Base-by-base conservation (phyloP, 2,797 vertebrate genomes). In the Rhynchonycteris naso region DNA sequence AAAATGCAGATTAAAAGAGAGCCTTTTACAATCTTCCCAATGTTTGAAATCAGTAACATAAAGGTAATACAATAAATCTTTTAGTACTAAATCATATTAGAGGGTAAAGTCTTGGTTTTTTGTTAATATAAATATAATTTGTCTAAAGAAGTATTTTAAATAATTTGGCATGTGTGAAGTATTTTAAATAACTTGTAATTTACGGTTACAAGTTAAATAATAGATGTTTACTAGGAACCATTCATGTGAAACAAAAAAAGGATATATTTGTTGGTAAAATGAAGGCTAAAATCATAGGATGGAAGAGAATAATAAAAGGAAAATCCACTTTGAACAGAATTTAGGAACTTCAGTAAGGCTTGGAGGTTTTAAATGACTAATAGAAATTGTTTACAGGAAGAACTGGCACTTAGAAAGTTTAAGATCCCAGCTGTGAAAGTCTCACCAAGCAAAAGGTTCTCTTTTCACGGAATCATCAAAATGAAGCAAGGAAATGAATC, bases 111-210 rank as follows among this genome's bases (percentile, higher is more conserved):
- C 52, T 78, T 89, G 43, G 43, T 71, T 95, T n/a, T 61, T 88
- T 86, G 66, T 59, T 52, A 78, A 82, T 28, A 65, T 72, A 91
- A 80, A 94, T 83, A 71, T 11, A 80, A 24, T 38, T 95, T 76
- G 96, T 95, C 88, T 84, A 88, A 96, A 76, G 28, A 4, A 88
- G 97, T 75, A 66, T 56, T 87, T 86, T 92, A 79, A 97, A 93
- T 69, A 88, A 96, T 63, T 96, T 59, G 94, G 58, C 50, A 14
- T 66, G 85, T 86, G 54, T 94, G 88, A 85, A n/a, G n/a, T n/a
- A n/a, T n/a, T 88, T 88, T 69, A 95, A 96, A 96, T 95, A 96
- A 65, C 80, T 93, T 94, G 95, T 95, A 96, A 65, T 82, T 93
- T 94, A 95, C 58, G 95, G 69, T 88, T 91, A 65, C 33, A 83